Percentiles rank a stretch among this genome's conserved stretches.
phyloP scores from a whole-genome alignment of 2,113 vertebrate genomes.

The Colius striatus region DNA sequence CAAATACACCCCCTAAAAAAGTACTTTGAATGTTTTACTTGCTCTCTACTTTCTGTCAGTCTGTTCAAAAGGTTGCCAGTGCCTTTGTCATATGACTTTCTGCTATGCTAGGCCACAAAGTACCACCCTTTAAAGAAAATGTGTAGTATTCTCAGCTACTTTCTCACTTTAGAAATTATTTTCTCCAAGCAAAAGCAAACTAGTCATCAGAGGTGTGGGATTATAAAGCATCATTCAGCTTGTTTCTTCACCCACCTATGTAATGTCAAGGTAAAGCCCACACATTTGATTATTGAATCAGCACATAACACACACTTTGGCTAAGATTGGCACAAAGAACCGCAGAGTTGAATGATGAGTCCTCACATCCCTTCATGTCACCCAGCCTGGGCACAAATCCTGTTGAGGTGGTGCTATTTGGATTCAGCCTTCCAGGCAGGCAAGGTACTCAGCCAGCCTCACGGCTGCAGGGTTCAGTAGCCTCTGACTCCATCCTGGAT shows the following conservation, averaged over 20 bases:
- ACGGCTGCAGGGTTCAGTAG: background rate
- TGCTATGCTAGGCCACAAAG: background rate
- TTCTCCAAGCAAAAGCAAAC: background rate
- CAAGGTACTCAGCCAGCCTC: background rate
- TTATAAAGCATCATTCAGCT: background rate
- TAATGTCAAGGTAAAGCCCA: background rate
- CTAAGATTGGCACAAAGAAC: background rate
- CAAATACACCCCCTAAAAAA: background rate
- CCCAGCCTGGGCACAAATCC: background rate
- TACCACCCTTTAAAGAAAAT: background rate
- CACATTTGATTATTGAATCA: background rate
- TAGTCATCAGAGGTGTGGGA: background rate
- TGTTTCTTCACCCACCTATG: background rate
- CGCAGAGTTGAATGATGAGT: rapidly evolving
- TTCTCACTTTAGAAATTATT: background rate
- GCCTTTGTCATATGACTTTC: background rate
- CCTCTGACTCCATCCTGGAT: background rate
- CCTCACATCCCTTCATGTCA: background rate
- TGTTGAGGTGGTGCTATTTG: background rate
- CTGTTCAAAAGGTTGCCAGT: background rate
- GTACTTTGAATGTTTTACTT: background rate
- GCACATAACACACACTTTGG: background rate
- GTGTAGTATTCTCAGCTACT: background rate
- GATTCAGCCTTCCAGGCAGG: background rate
- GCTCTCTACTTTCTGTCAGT: background rate